Conservation (phyloP, 2,888 invertebrate genomes). For the Philonicus albiceps region DNA sequence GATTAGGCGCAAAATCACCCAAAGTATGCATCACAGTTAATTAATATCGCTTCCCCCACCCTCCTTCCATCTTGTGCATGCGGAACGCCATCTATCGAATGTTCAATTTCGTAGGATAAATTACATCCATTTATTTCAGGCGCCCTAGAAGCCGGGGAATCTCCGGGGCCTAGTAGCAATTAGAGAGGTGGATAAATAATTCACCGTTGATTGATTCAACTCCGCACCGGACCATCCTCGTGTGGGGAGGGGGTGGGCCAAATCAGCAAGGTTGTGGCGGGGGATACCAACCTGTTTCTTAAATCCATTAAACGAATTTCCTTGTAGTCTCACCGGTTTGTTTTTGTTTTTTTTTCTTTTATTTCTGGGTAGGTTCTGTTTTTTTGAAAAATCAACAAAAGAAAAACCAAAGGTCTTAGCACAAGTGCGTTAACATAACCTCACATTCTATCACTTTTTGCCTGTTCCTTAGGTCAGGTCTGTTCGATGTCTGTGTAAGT, state of each 20-base stretch:
- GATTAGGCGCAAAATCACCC: neutral
- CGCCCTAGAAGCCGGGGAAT: neutral
- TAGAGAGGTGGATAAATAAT: neutral
- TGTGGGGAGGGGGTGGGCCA: neutral
- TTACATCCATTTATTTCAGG: neutral
- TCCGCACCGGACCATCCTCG: neutral
- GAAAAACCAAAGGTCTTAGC: conserved; percentile 19
- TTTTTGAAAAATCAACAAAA: neutral
- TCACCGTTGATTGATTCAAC: neutral
- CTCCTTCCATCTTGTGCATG: neutral
- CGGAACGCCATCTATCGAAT: neutral
- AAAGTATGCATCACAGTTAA: neutral
- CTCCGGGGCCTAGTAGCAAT: neutral
- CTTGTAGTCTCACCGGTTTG: neutral
- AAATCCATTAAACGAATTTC: conserved; percentile 39
- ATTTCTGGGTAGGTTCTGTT: neutral
- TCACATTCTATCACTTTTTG: conserved; percentile 21
- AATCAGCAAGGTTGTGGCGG: neutral
- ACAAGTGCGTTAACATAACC: conserved; percentile 25
- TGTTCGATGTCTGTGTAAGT: neutral
- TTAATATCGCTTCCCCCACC: neutral
- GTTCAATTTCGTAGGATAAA: neutral
- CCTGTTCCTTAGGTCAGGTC: neutral
- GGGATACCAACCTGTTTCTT: conserved; percentile 27
- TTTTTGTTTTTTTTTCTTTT: neutral